Percentiles rank a stretch among this genome's conserved stretches.
phyloP scores from a whole-genome alignment of 2,113 vertebrate species.

The Hemiprocne comata region DNA sequence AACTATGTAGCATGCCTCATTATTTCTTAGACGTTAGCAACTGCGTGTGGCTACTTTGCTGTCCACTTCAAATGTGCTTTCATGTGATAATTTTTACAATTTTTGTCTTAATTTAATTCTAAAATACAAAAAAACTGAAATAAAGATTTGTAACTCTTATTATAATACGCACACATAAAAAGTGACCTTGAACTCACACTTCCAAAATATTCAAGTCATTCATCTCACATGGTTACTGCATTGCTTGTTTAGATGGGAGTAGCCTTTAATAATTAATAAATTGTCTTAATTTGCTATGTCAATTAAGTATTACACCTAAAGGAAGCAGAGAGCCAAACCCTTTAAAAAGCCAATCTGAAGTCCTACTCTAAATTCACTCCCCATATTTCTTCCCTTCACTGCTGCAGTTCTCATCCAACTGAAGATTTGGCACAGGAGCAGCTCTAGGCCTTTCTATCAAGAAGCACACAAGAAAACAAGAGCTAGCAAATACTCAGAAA shows the following conservation, averaged over 20 bases:
- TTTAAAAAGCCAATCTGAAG: not conserved
- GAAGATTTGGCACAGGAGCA: conserved; percentile 5
- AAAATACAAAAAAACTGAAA: not conserved
- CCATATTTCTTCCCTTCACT: not conserved
- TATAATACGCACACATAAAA: not conserved
- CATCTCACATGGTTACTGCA: not conserved
- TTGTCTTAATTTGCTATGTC: not conserved
- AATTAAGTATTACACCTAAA: not conserved
- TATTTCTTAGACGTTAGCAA: not conserved
- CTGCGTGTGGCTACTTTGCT: not conserved
- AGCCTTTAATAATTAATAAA: not conserved
- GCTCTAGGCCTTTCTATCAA: conserved; percentile 59
- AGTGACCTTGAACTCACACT: not conserved
- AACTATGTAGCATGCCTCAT: not conserved
- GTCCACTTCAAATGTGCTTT: not conserved
- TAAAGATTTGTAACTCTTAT: not conserved
- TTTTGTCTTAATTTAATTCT: not conserved
- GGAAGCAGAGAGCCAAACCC: not conserved
- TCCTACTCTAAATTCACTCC: not conserved
- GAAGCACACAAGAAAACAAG: conserved; percentile 72
- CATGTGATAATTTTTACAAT: not conserved
- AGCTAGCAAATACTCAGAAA: conserved; percentile 74
- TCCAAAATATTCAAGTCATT: not conserved
- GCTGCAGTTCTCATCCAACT: not conserved
- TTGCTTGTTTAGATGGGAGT: not conserved